Base-by-base conservation (phyloP, 2,797 vertebrate genomes). In the Danio kyathit region DNA sequence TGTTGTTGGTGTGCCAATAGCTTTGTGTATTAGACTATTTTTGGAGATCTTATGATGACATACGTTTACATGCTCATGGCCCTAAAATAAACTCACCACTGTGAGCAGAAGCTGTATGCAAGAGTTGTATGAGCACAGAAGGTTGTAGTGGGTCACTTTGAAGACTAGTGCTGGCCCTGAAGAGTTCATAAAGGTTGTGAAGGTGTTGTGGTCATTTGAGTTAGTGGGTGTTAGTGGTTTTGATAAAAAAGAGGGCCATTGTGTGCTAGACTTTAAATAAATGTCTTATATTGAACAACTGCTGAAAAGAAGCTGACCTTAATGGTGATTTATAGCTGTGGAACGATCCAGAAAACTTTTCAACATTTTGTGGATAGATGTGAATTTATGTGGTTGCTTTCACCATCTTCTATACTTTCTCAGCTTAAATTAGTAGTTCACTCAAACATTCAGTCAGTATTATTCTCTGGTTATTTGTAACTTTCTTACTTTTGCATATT, bases 201-300 rank as follows among this genome's bases (percentile, higher is more conserved):
- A 29, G 52, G 38, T 61, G 70, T 67, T 46, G 38, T 54, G 44
- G 17, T 5, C 12, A 52, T 29, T 57, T 43, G 49, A 64, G 29
- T 65, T 49, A 61, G 57, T 64, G 48, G 70, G 52, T 66, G 61
- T 64, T 76, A 46, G 38, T 41, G 57, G 44, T 52, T 71, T 79
- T 69, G 74, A 61, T 65, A 48, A 59, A 60, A 29, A 29, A 69
- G 17, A 74, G 57, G 64, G 57, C 54, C 40, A 1, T 19, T 41
- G 19, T 67, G 65, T 44, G 7, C n/a, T 65, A 13, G 60, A 54
- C 82, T 83, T 83, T 83, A 82, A 82, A 83, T 82, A 85, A 64
- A 80, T n/a, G n/a, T 56, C 56, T 57, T 11, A 29, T 44, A 17
- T 51, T 69, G 69, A 72, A 59, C 13, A 41, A 21, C 56, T 65